Evolutionary conservation across 2,113 vertebrate genomes (phyloP), one percentile per base, ranked within the genome.

Genomic region (Empidonax traillii): DNA sequence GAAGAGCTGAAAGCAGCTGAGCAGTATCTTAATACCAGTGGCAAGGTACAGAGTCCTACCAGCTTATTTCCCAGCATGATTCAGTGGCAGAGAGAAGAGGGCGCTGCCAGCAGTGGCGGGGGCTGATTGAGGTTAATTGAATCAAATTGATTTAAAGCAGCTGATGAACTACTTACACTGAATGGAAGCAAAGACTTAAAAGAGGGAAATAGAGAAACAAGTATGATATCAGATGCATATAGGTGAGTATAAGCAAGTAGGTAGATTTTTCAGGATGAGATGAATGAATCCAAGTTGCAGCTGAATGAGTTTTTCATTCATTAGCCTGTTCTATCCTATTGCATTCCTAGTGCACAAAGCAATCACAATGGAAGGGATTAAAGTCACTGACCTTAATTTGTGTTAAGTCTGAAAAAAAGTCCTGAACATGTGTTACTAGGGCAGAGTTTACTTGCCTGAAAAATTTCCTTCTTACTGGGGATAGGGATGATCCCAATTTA

Each of bases 381-480:
- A 91, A 95, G 75, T 90, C 61, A 71, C 72, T 93, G 90, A 86
- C 88, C 79, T 93, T 95, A 90, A 92, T 96, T 96, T 96, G 92
- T 39, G 41, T 90, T 77, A 85, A 75, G 22, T 84, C 55, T 91
- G 71, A 65, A 94, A 80, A 92, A 83, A 93, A 63, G 12, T 59
- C 79, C 61, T 84, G 72, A 88, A 93, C 59, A n/a, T 92, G 72
- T 95, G 86, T 94, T 96, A 56, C n/a, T 84, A 37, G 71, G 75
- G 39, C 59, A 84, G 46, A 84, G 52, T 90, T 96, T 93, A 86
- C 71, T 88, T 93, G 51, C 39, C 52, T 67, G 71, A 95, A 95
- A 91, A 88, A 88, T 77, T 59, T 52, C 44, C 59, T 73, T 84
- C 59, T 87, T 95, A 71, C 37, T 81, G n/a, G 67, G 24, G 49